Conservation (phyloP, 1,140 invertebrate genomes). For the Nephila pilipes region DNA sequence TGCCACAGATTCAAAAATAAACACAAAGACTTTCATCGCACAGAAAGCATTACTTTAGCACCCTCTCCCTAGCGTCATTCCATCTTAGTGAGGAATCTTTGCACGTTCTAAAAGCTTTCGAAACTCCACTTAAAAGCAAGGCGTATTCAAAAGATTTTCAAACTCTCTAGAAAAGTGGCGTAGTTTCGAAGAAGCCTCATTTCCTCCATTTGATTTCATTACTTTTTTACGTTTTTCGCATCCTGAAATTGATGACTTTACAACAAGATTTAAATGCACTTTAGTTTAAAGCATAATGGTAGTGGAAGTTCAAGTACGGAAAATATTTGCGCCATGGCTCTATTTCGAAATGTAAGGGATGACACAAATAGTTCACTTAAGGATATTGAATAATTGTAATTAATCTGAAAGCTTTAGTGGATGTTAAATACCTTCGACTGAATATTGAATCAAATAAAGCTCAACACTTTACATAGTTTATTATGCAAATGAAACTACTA, state of each 20-base stretch:
- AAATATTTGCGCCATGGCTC: neutral
- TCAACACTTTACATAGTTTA: no score
- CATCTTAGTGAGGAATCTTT: constrained; percentile 32
- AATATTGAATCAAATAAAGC: no score
- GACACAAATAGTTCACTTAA: no score
- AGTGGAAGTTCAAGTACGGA: neutral
- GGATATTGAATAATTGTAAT: no score
- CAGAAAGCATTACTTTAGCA: neutral
- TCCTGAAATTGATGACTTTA: neutral
- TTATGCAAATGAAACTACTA: no score
- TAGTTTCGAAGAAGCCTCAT: neutral
- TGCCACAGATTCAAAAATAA: constrained; percentile 46
- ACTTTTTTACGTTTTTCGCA: neutral
- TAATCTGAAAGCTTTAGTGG: no score
- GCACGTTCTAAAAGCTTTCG: constrained; percentile 63
- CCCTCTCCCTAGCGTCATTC: constrained; percentile 2
- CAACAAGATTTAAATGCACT: neutral
- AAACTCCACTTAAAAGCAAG: constrained; percentile 44
- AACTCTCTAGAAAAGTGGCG: neutral
- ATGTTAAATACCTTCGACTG: no score
- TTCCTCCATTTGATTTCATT: constrained; percentile 3
- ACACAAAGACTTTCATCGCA: constrained; percentile 48
- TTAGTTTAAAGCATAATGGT: neutral
- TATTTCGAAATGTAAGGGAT: no score
- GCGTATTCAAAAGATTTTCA: constrained; percentile 39